Evolutionary conservation across 2,797 vertebrate genomes (phyloP).

Genomic region (Amphiprion clarkii): DNA sequence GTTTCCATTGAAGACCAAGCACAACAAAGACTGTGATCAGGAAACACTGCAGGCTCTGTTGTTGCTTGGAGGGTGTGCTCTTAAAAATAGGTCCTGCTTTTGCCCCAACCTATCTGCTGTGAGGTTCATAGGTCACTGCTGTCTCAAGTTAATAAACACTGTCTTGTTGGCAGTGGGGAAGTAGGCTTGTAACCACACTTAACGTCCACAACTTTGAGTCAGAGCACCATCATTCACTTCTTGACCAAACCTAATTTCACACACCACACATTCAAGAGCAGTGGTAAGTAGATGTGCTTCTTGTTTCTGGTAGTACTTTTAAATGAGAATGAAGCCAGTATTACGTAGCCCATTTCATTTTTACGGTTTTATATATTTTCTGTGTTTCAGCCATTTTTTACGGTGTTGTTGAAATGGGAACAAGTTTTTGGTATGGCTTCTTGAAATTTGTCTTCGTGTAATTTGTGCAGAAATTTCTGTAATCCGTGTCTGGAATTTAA

Average conservation of each 20-base stretch:
- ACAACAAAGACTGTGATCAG: conserved; percentile 78
- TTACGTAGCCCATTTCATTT: background rate
- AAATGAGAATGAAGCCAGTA: background rate
- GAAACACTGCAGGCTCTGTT: conserved; percentile 59
- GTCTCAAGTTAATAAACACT: conserved; percentile 85
- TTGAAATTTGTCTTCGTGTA: background rate
- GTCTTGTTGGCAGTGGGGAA: conserved; percentile 55
- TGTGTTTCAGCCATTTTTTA: background rate
- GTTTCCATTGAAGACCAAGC: conserved; percentile 46
- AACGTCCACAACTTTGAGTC: conserved; percentile 58
- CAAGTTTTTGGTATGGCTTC: background rate
- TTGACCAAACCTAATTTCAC: conserved; percentile 55
- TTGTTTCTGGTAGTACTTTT: conserved; percentile 13
- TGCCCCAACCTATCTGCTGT: conserved; percentile 69
- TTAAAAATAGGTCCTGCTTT: conserved; percentile 65
- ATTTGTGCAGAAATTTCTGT: background rate
- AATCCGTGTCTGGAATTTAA: background rate
- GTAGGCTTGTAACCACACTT: conserved; percentile 65
- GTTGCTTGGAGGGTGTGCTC: conserved; percentile 64
- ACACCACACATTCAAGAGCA: conserved; percentile 35
- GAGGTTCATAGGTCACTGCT: conserved; percentile 85
- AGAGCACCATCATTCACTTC: conserved; percentile 28
- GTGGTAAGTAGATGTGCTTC: conserved; percentile 72
- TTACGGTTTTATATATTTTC: background rate
- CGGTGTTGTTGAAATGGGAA: background rate